phyloP scores from a whole-genome alignment of 2,888 invertebrate species.

The Yponomeuta plumbellus region DNA sequence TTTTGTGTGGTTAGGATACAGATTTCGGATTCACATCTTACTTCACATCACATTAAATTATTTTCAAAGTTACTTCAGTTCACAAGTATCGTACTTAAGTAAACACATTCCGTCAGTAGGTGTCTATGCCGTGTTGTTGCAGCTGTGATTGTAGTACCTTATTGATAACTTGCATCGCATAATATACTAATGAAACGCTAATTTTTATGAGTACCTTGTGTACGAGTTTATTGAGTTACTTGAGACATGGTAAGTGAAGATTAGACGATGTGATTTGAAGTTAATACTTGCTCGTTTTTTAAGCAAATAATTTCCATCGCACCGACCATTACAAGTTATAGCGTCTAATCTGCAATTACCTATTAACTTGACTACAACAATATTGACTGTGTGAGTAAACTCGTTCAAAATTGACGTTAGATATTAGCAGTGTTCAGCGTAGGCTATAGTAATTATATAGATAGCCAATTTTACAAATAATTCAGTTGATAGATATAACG shows the following conservation, averaged over 20 bases:
- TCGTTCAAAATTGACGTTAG: background rate
- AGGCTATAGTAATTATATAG: background rate
- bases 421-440: background rate
- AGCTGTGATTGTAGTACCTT: constrained; percentile 60
- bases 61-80: background rate
- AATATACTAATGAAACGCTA: background rate
- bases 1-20: background rate
- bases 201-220: background rate
- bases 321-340: background rate
- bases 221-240: background rate
- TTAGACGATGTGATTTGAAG: background rate
- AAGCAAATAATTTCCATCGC: too few relatives aligned
- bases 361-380: background rate
- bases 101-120: constrained; percentile 24
- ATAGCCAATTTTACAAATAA: background rate
- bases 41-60: background rate
- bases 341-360: background rate
- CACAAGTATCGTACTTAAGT: background rate
- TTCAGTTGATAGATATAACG: too few relatives aligned
- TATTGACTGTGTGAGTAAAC: background rate
- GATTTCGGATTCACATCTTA: background rate
- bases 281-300: too few relatives aligned
- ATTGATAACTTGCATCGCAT: constrained; percentile 18
- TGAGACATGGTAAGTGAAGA: background rate
- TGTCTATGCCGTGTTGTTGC: constrained; percentile 46